Conservation (phyloP, 2,113 vertebrate genomes). For the Orthonyx spaldingii region DNA sequence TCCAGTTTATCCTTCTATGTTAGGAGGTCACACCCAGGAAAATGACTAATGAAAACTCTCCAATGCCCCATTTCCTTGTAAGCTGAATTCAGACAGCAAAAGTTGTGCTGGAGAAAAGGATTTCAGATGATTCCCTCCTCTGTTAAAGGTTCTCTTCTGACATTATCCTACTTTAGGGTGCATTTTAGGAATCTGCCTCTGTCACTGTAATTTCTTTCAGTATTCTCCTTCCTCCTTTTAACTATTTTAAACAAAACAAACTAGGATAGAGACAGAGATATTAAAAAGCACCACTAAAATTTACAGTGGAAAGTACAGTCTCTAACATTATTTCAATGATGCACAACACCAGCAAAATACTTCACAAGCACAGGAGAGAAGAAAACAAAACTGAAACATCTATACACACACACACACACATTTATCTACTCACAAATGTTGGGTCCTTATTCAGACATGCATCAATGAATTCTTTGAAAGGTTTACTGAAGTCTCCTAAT, state of each 20-base stretch:
- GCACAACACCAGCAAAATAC: neutral
- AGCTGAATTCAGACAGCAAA: neutral
- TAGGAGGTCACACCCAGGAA: constrained; percentile 50
- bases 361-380: neutral
- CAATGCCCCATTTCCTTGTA: constrained; percentile 4
- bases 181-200: neutral
- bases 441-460: constrained; percentile 93
- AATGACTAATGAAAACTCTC: constrained; percentile 51
- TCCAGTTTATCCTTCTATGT: neutral
- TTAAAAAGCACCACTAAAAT: neutral
- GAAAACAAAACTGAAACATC: neutral
- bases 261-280: neutral
- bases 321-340: neutral
- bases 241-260: neutral
- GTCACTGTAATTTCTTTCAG: neutral
- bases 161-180: neutral
- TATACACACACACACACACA: neutral
- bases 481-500: constrained; percentile 86
- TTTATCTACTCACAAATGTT: constrained; percentile 80
- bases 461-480: constrained; percentile 92
- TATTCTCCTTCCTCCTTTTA: neutral
- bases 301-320: neutral
- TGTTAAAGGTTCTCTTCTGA: neutral
- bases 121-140: neutral
- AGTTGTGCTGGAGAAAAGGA: neutral